These are phyloP conservation scores for Romanogobio albipinnatus DNA, from an alignment of 2,113 vertebrate species.

Conservation along the genomic window DNA sequence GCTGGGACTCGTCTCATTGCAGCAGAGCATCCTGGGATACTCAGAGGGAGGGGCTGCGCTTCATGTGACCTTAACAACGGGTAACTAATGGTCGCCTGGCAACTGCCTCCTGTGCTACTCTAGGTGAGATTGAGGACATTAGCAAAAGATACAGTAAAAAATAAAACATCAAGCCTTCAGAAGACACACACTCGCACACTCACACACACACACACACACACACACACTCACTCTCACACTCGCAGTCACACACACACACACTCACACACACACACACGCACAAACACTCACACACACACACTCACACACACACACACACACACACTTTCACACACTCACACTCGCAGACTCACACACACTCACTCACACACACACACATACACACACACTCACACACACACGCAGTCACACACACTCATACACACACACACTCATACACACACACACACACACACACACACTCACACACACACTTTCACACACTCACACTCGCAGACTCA, in stretches of 20 bases:
- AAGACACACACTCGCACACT: too few species aligned
- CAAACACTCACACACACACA: too few species aligned
- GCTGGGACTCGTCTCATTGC: neutral
- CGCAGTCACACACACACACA: neutral
- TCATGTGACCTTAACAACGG: constrained; percentile 20
- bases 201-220: neutral
- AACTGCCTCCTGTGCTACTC: neutral
- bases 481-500: too few species aligned
- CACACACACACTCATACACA: too few species aligned
- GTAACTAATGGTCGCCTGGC: constrained; percentile 39
- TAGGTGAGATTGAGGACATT: constrained; percentile 27
- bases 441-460: too few species aligned
- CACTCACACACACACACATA: too few species aligned
- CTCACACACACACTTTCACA: too few species aligned
- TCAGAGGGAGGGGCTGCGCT: constrained; percentile 5
- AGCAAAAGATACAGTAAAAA: neutral
- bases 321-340: too few species aligned
- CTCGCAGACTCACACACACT: too few species aligned
- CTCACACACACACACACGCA: too few species aligned
- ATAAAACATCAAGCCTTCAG: neutral
- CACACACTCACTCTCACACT: neutral
- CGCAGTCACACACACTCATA: neutral
- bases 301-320: too few species aligned
- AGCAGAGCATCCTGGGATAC: constrained; percentile 30
- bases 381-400: neutral